phyloP scores from a whole-genome alignment of 2,797 vertebrate genomes.

The Brotula barbata region DNA sequence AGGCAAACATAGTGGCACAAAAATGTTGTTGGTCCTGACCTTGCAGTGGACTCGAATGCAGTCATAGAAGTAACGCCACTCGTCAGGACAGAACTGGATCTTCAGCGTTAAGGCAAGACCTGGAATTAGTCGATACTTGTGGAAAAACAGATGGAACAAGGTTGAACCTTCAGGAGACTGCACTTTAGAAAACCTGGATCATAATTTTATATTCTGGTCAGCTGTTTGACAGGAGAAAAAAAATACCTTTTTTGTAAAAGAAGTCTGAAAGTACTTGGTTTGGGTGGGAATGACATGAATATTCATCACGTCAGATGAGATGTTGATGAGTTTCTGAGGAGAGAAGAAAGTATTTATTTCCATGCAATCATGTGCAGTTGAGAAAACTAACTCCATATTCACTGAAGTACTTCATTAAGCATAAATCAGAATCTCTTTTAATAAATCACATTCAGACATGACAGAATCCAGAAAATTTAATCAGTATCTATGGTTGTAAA shows the following conservation, averaged over 20 bases:
- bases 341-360: slow-evolving; percentile 24
- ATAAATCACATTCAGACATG: slow-evolving; percentile 11
- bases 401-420: slow-evolving; percentile 22
- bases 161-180: slow-evolving; percentile 23
- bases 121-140: slow-evolving; percentile 85
- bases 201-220: slow-evolving; percentile 23
- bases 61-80: slow-evolving; percentile 94
- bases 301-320: slow-evolving; percentile 81
- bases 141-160: slow-evolving; percentile 20
- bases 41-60: slow-evolving; percentile 88
- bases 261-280: slow-evolving; percentile 88
- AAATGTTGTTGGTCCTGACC: slow-evolving; percentile 69
- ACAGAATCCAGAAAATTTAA: slow-evolving; percentile 9
- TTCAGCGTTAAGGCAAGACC: slow-evolving; percentile 84
- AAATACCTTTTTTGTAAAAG: slow-evolving; percentile 87
- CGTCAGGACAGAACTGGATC: slow-evolving; percentile 86
- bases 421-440: slow-evolving; percentile 46
- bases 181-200: slow-evolving; percentile 12
- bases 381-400: slow-evolving; percentile 40
- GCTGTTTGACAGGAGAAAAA: slow-evolving; percentile 2
- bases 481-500: not conserved
- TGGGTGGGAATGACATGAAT: slow-evolving; percentile 89
- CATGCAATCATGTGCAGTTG: slow-evolving; percentile 44
- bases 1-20: not conserved
- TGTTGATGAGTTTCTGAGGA: slow-evolving; percentile 87